Percentiles rank a stretch among this genome's conserved stretches.
These are phyloP conservation scores for Clupea harengus DNA, from an alignment of 2,113 vertebrate genomes.

Conservation along the genomic window DNA sequence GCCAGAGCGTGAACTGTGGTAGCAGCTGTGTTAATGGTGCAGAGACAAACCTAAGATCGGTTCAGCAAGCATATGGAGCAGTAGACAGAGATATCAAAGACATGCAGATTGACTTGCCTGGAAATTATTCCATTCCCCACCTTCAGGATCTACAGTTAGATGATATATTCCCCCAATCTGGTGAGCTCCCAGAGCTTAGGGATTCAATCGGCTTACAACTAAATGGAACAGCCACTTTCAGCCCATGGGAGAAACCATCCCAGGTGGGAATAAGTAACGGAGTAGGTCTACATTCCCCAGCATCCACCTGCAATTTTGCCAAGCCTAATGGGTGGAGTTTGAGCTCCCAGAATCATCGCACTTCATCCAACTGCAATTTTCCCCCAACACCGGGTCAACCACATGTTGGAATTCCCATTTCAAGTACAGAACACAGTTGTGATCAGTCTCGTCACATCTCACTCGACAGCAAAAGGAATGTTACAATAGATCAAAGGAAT, in stretches of 20 bases:
- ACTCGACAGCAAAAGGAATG: not conserved
- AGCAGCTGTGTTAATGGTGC: conserved; percentile 31
- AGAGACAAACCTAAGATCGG: not conserved
- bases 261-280: not conserved
- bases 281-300: not conserved
- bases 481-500: not conserved
- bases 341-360: not conserved
- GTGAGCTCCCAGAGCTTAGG: conserved; percentile 38
- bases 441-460: not conserved
- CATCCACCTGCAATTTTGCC: conserved; percentile 15
- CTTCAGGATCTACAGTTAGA: conserved; percentile 58
- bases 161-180: conserved; percentile 51
- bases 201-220: conserved; percentile 27
- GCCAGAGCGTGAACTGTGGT: not conserved
- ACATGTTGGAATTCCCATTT: not conserved
- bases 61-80: conserved; percentile 42
- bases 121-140: conserved; percentile 1
- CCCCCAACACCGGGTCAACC: not conserved
- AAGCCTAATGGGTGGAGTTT: conserved; percentile 3
- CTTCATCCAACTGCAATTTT: not conserved
- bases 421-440: not conserved
- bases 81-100: not conserved
- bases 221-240: conserved; percentile 19
- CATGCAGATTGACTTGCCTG: not conserved
- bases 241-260: conserved; percentile 39